Base-by-base conservation (phyloP, 2,797 vertebrate genomes). In the Sebastiscus tertius region DNA sequence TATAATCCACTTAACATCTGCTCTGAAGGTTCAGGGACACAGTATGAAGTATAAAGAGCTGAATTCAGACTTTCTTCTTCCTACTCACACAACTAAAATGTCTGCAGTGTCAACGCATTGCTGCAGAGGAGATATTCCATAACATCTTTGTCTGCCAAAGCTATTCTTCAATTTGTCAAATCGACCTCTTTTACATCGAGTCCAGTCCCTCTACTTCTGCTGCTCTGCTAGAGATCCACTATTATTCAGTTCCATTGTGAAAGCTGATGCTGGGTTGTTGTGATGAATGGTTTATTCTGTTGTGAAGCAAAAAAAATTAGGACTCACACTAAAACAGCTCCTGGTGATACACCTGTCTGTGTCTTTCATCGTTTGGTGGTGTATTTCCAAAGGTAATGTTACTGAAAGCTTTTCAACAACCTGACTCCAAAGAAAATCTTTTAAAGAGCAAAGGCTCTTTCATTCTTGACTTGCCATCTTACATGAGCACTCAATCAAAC, bases 141-240 rank as follows among this genome's bases (percentile, higher is more conserved):
- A 70, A 76, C 80, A 52, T 87, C 67, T 77, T 52, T 58, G 70
- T 75, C 69, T 81, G 68, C 75, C 60, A 60, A 58, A 60, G 80
- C 68, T 24, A 46, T 76, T 90, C 58, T 58, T 81, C 66, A 72
- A 13, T 56, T 74, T 88, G 83, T 81, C 80, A 84, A 87, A 90
- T 83, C 33, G 39, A 27, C 72, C 71, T 63, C 73, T 73, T 73
- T 64, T 24, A 54, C 77, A 22, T 39, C 0, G 27, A 68, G 63
- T 77, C 70, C 54, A 24, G n/a, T 52, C 9, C 8, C 31, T 22
- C 60, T 52, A 9, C 75, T 55, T 60, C 63, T 71, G 56, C 64
- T 76, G 20, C 29, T 76, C 69, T 55, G 52, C 74, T 11, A n/a
- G 1, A 70, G 56, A 75, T 10, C 54, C 69, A 12, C 36, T 33